Base-by-base conservation (phyloP, 2,797 vertebrate species). In the Muscicapa comitata region DNA sequence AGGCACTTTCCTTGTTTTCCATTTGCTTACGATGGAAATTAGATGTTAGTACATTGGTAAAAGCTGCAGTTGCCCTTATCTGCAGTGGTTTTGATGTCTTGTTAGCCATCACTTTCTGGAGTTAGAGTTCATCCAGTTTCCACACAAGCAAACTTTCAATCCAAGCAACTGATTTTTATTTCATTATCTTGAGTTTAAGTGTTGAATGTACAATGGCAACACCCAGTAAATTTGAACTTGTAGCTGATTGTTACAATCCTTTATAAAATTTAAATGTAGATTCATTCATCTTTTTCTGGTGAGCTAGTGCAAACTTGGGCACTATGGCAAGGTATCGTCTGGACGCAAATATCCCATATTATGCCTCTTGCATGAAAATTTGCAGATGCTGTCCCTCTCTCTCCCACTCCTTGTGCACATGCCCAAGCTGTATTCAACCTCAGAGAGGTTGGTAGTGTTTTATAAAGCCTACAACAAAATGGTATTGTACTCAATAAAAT, bases 401-500 rank as follows among this genome's bases (percentile, higher is more conserved):
- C n/a, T 65, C 86, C 61, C 2, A 6, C 7, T 90, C 79, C 94
- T 96, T 94, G 91, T 94, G 70, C 73, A 94, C 79, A 53, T 94
- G 95, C 94, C 94, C 95, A 94, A 94, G 94, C 91, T 94, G 82
- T 86, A 88, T 96, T 96, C 95, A 96, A 77, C 94, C 92, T 96
- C 95, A 96, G 93, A 94, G 96, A 97, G 95, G 95, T 86, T 88
- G 85, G 65, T 58, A 16, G 40, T 95, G 82, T 95, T 95, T 96
- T 95, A 93, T 94, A 95, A 91, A 93, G 19, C 79, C 87, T 94
- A 88, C 38, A 67, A 92, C 25, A 37, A 94, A 93, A 91, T 65
- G 55, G 48, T 94, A 90, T 95, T 94, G 73, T 96, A 96, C 70
- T 97, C 92, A 97, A 97, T 97, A 97, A 97, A 97, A 81, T 96